Evolutionary conservation across 2,797 vertebrate genomes (phyloP), one percentile per base, ranked within the genome.

Genomic region (Pagetopsis macropterus): DNA sequence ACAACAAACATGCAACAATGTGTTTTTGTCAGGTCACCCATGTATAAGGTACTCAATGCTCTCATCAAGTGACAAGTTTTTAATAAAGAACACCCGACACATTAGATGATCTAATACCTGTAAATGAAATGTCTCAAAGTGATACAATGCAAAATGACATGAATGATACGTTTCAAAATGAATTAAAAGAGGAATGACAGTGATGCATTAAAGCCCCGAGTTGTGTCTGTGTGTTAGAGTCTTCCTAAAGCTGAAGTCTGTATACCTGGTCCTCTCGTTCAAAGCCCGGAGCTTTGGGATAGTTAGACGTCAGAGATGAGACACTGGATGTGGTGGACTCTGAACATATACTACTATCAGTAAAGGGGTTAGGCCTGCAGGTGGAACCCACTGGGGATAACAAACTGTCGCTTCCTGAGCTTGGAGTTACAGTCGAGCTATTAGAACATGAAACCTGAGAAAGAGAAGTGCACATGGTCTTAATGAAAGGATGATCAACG

Each of bases 181-280:
- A 73, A 12, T 70, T 1, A 37, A 60, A 31, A 60, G 75, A 70
- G 73, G 3, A 75, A 62, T 43, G 59, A 43, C 2, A 76, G 41
- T 60, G 52, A 76, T 66, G 48, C 3, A 48, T 16, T 50, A 44
- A 77, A 56, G 68, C 52, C 83, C 69, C 83, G 27, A 3, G 19
- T 61, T 70, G 55, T 72, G 55, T 70, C 60, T 49, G 17, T 46
- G 78, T 70, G 74, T 75, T 82, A 56, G 58, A 55, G 46, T 82
- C 50, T 74, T 75, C 67, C 72, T 63, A 69, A 73, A 84, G 64
- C 76, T 81, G 52, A 73, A 87, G 77, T 92, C 87, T 83, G 89
- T 94, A 84, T 96, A 96, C 95, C 95, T 96, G 95, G 91, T 96
- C 96, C 91, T 95, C 95, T 84, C 95, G 95, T 93, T 96, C 96